These are phyloP conservation scores for Chymomyza procnemis DNA, from an alignment of 2,888 invertebrate species.

Conservation along the genomic window DNA sequence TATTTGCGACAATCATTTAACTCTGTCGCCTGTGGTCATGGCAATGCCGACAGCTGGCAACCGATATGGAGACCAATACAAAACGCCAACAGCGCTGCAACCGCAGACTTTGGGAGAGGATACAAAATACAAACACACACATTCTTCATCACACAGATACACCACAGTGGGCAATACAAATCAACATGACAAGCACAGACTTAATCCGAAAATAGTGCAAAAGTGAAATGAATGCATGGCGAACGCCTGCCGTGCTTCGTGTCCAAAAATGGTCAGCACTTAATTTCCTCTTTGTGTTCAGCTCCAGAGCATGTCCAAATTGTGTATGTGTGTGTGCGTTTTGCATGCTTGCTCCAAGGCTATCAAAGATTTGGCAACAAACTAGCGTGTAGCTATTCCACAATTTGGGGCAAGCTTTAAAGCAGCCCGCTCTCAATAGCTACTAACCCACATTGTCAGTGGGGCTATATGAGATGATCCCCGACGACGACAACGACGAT, in stretches of 20 bases:
- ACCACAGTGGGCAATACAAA: constrained; percentile 48
- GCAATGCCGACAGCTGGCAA: background rate
- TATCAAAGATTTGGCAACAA: constrained; percentile 12
- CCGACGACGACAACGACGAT: background rate
- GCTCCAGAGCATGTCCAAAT: constrained; percentile 38
- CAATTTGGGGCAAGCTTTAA: background rate
- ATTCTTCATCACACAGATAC: constrained; percentile 23
- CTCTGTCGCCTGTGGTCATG: constrained; percentile 30
- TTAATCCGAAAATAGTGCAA: constrained; percentile 67
- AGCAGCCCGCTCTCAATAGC: constrained; percentile 7
- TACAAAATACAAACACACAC: constrained; percentile 17
- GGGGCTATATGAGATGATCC: constrained; percentile 1
- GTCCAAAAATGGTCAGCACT: constrained; percentile 69
- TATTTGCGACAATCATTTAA: constrained; percentile 47
- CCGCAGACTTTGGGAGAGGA: constrained; percentile 47
- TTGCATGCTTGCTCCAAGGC: constrained; percentile 26
- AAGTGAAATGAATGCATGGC: constrained; percentile 53
- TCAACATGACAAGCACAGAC: constrained; percentile 60
- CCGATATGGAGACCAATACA: constrained; percentile 32
- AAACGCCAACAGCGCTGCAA: constrained; percentile 45
- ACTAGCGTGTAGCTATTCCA: background rate
- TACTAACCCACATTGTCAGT: constrained; percentile 18
- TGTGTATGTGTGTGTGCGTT: constrained; percentile 12
- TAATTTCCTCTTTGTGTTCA: constrained; percentile 68
- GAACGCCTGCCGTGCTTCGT: constrained; percentile 11